Evolutionary conservation across 2,113 vertebrate genomes (phyloP).

Genomic region (Brachionichthys hirsutus): DNA sequence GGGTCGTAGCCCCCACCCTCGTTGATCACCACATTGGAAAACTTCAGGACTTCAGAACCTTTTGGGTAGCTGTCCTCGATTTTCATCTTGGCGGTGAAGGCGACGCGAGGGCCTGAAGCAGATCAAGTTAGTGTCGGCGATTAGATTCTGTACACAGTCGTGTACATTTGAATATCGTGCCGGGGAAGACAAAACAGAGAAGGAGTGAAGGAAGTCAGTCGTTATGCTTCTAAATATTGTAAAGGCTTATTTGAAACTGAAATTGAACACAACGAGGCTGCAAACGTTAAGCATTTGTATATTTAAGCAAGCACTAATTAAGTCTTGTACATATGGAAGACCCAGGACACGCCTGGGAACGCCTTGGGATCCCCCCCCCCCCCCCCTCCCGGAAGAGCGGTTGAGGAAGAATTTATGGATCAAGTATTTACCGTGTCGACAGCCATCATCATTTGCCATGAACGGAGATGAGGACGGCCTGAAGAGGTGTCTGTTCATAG

Average conservation of each 20-base stretch:
- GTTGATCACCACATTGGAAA: background rate
- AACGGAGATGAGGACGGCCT: background rate
- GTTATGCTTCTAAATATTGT: background rate
- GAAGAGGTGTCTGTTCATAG: background rate
- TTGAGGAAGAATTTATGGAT: too few relatives aligned
- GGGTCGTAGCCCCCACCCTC: background rate
- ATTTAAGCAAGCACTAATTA: too few relatives aligned
- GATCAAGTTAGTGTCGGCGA: background rate
- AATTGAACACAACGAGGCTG: background rate
- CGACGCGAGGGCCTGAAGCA: background rate
- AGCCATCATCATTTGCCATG: background rate
- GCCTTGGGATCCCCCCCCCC: too few relatives aligned
- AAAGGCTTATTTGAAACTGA: background rate
- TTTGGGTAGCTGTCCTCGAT: background rate
- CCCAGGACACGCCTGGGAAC: too few relatives aligned
- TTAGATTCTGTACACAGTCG: background rate
- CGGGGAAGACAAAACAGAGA: too few relatives aligned
- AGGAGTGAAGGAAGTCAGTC: too few relatives aligned
- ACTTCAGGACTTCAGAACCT: background rate
- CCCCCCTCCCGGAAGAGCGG: too few relatives aligned
- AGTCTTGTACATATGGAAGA: too few relatives aligned
- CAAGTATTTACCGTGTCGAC: background rate
- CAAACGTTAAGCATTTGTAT: background rate
- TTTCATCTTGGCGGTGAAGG: conserved; percentile 5
- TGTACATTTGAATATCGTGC: too few relatives aligned